Evolutionary conservation across 1,140 invertebrate species (phyloP), one percentile per base, ranked within the genome.

Genomic region (Caenorhabditis tropicalis): DNA sequence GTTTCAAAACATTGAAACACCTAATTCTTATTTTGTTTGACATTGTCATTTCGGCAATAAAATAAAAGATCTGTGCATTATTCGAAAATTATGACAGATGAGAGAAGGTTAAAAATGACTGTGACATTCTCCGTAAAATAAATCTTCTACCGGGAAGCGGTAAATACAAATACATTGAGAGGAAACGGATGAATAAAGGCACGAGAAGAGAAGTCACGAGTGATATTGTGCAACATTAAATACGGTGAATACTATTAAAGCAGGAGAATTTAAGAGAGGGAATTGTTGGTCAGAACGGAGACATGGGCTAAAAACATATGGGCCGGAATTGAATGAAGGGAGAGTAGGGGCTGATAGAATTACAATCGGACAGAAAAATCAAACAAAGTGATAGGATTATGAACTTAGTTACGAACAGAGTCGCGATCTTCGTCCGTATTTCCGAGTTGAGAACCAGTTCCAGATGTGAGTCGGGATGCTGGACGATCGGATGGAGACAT

Each of bases 221-320:
- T 24, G n/a, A 43, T 43, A 74, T 27, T 74, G 58, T 36, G 58
- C 31, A 74, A 74, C 24, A 33, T 74, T 12, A 46, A 46, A 21
- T 36, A 74, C 36, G 36, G 21, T 29, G 36, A 74, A 74, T 74
- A 74, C 36, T 43, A 74, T 74, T 74, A 74, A 74, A 74, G 65
- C 65, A 74, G 58, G n/a, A 12, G 9, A 24, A 43, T 39, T n/a
- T 24, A 12, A 24, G 24, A n/a, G 24, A n/a, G 49, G 31, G 60
- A 70, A 70, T 29, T 16, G 29, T 36, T 74, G n/a, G 36, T 74
- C 53, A 58, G 24, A n/a, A 15, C 6, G 48, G n/a, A 51, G n/a
- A 19, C 48, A 58, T 58, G 53, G 53, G 5, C 65, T 74, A 74
- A 74, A 36, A 74, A 74, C 65, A 74, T 74, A 43, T 12, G 33